Base-by-base conservation (phyloP, 2,888 invertebrate species). In the Hyppa rectilinea region DNA sequence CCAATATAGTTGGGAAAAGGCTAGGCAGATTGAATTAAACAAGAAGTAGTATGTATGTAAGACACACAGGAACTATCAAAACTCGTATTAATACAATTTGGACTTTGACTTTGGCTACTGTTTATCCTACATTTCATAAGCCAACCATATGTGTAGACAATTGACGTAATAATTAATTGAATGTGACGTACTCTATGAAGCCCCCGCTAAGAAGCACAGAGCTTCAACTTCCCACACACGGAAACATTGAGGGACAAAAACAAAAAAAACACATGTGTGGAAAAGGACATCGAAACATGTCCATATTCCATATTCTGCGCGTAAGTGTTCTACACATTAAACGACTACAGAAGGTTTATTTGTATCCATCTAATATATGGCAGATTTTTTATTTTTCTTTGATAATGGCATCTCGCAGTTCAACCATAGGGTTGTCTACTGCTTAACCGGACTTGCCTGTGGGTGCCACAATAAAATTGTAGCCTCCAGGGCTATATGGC, bases 121-220 rank as follows among this genome's bases (percentile, higher is more conserved):
- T 43, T 52, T 20, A 63, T 71, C 40, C 14, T 38, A 71, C 47
- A 56, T 59, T 59, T 26, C 26, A 4, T 43, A 9, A 14, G 14
- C 26, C 6, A 0, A 9, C 38, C 80, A 80, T 20, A 23, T 66
- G 52, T 62, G 56, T 58, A 47, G 23, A 31, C 29, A 31, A 53
- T 38, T 65, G 53, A 67, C 45, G 50, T 45, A 66, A 53, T 59
- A 45, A 80, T 74, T 74, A 59, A 74, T 66, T 36, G 6, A 63
- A 20, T 49, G 1, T 59, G 53, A 75, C 47, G 58, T 38, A 6
- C 7, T n/a, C 2, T 20, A 53, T 29, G 0, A 56, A 65, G n/a
- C 12, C 75, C 23, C 55, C 40, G 47, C 75, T 36, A 43, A 47
- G 75, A 50, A 60, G n/a, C 34, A 43, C 23, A 34, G 12, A 49